Evolutionary conservation across 2,888 invertebrate genomes (phyloP).

Genomic region (Hyposoter didymator): DNA sequence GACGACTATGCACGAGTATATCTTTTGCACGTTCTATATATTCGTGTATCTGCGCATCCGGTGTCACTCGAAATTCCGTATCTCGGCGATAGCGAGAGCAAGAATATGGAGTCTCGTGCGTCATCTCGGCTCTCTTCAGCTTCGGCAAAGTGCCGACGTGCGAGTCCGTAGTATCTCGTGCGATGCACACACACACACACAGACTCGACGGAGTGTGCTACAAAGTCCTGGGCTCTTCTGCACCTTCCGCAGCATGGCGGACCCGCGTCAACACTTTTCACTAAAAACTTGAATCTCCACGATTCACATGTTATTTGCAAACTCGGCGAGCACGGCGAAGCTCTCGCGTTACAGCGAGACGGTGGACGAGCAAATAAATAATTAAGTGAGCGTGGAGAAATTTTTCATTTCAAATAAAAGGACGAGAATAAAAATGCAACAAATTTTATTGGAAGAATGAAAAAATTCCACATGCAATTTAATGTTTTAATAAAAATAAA

Average conservation of each 20-base stretch:
- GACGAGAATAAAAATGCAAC: not conserved
- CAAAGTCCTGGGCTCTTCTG: slow-evolving; percentile 10
- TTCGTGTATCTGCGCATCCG: slow-evolving; percentile 62
- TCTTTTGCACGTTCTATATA: slow-evolving; percentile 14
- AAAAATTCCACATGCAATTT: not conserved
- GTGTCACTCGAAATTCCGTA: slow-evolving; percentile 68
- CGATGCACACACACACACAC: slow-evolving; percentile 44
- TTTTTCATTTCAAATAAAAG: not conserved
- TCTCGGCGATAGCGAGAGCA: slow-evolving; percentile 47
- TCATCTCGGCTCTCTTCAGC: slow-evolving; percentile 42
- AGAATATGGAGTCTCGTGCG: slow-evolving; percentile 55
- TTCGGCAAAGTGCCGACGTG: slow-evolving; percentile 61
- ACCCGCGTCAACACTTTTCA: slow-evolving; percentile 7
- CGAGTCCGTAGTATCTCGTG: slow-evolving; percentile 61
- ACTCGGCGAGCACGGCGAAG: not conserved
- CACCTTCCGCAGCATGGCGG: not conserved
- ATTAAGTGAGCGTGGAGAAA: not conserved
- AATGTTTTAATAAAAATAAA: not conserved
- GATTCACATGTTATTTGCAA: not conserved
- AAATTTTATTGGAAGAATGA: not conserved
- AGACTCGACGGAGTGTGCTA: slow-evolving; percentile 45
- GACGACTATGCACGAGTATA: slow-evolving; percentile 11
- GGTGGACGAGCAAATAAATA: not conserved
- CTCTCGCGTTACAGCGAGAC: not conserved
- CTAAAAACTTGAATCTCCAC: not conserved